phyloP scores from a whole-genome alignment of 1,140 invertebrate species.

The Bombus ignitus region DNA sequence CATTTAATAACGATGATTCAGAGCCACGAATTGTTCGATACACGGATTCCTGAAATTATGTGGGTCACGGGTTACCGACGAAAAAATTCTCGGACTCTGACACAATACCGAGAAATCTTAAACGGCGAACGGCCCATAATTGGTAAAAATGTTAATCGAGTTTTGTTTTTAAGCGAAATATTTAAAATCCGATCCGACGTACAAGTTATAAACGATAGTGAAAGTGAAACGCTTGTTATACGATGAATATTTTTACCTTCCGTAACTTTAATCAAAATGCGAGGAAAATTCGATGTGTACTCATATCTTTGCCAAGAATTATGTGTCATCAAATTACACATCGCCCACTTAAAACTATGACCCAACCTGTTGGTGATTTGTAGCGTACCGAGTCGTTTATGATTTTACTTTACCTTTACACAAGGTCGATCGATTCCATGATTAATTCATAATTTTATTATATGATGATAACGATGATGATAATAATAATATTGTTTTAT shows the following conservation, averaged over 20 bases:
- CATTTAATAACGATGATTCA: conserved; percentile 35
- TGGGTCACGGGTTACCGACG: neutral
- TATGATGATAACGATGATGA: too few relatives aligned
- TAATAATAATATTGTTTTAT: too few relatives aligned
- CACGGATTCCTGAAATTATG: conserved; percentile 6
- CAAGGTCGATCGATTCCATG: neutral
- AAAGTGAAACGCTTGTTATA: neutral
- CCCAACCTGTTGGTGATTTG: neutral
- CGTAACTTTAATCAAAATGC: too few relatives aligned
- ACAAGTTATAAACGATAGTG: neutral
- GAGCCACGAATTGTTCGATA: conserved; percentile 9
- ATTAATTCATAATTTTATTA: too few relatives aligned
- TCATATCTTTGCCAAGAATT: too few relatives aligned
- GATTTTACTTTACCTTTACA: neutral
- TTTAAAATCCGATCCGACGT: neutral
- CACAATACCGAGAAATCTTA: neutral
- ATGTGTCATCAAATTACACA: neutral
- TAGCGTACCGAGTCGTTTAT: neutral
- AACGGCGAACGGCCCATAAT: neutral
- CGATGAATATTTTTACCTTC: neutral
- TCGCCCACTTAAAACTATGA: neutral
- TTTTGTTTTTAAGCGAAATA: neutral
- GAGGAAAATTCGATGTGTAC: too few relatives aligned
- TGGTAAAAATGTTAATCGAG: neutral
- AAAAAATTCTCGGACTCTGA: neutral